Base-by-base conservation (phyloP, 2,113 vertebrate genomes). In the Stercorarius parasiticus region DNA sequence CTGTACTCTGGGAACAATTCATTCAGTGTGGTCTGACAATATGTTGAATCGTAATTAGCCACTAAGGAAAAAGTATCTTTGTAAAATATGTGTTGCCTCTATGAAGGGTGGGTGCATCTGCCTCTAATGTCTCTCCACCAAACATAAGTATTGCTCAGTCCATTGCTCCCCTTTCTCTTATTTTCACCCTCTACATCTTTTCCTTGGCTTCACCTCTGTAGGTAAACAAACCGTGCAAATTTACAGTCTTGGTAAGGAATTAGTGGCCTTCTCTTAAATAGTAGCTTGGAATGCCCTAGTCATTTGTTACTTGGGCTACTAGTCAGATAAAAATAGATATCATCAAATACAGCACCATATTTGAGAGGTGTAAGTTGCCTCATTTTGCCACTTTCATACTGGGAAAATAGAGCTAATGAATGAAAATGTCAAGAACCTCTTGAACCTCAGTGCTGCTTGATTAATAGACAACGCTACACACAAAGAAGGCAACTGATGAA, bases 11-110 rank as follows among this genome's bases (percentile, higher is more conserved):
- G 86, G 81, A 97, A 79, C 49, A 65, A 88, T 65, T 87, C 56
- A 72, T 87, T 88, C 69, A 69, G 53, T 87, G 86, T 93, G 77
- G 69, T 89, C 83, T 95, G 86, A 95, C 69, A 72, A 81, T 65
- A 58, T 56, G 59, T 69, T 78, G 79, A 71, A 89, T 93, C 4
- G 5, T 82, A 87, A 94, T 85, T 67, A 76, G 29, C 16, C 32
- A 27, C 77, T 27, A 36, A 92, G 56, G 59, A 72, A 84, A 67
- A 93, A 50, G 23, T 19, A 52, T 36, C 36, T 65, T 55, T 77
- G 13, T 43, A 9, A 76, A 67, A 49, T 74, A 27, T 10, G 0
- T 45, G 25, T 59, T 91, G 49, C 12, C 6, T 79, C 66, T 53
- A 2, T 29, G 53, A 71, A 58, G 10, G 43, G 15, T 64, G 47